Base-by-base conservation (phyloP, 2,797 vertebrate species). In the Limosa lapponica region DNA sequence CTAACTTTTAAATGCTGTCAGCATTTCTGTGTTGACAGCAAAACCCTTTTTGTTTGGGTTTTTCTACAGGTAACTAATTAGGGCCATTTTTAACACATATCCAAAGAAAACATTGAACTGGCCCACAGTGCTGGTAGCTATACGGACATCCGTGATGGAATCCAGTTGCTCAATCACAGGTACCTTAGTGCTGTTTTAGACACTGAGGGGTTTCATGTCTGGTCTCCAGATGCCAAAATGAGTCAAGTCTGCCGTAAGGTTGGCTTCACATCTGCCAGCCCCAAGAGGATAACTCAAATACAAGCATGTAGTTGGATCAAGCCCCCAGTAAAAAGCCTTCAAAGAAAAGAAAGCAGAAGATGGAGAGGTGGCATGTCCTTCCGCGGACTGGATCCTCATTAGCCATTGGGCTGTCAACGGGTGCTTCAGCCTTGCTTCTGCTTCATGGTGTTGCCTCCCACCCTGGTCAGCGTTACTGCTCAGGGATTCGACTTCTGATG, bases 31-130 rank as follows among this genome's bases (percentile, higher is more conserved):
- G 93, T 80, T 52, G 55, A 39, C 19, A 64, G 32, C 9, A 67
- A 71, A 65, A 43, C 16, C 14, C 2, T 67, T 75, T 48, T 27
- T 46, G 14, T 80, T 73, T 17, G 3, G 11, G 24, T 25, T 80
- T 90, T 91, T 57, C 27, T 65, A 36, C 8, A 5, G 16, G 19
- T 57, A 62, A 36, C 10, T 32, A 34, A 13, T 82, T 72, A 54
- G 14, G 69, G 22, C 4, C 12, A 25, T 41, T 85, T 89, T 64
- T 67, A 55, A 41, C 22, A 48, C 22, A 67, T 27, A 51, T 24
- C 11, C 0, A 0, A 30, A 44, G 44, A 74, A 51, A 30, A 0
- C 3, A 19, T 64, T 37, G 28, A n/a, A 41, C 5, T 43, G 28
- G 2, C 7, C 13, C 6, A 8, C 17, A 48, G 36, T 59, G 6